Percentiles rank a stretch among this genome's conserved stretches.
Conservation (phyloP, 1,140 invertebrate species). For the Achatina immaculata region DNA sequence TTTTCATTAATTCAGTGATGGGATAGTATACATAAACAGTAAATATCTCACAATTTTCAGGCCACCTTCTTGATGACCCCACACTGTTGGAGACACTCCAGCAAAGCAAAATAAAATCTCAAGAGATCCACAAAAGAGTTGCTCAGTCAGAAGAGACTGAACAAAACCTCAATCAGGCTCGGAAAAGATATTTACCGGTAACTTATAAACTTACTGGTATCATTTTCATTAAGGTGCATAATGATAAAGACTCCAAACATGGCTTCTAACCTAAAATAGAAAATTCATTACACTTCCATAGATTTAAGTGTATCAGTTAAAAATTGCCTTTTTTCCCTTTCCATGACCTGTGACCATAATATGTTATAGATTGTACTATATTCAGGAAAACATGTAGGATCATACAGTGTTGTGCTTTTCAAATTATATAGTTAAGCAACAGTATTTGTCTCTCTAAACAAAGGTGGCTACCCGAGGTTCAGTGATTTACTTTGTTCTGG, state of each 20-base stretch:
- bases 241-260: too few relatives aligned
- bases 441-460: background rate
- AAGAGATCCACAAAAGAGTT: slow-evolving; percentile 66
- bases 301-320: too few relatives aligned
- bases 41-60: slow-evolving; percentile 39
- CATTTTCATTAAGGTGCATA: too few relatives aligned
- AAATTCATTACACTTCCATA: background rate
- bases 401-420: too few relatives aligned
- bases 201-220: slow-evolving; percentile 39
- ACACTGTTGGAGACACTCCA: slow-evolving; percentile 68
- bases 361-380: too few relatives aligned
- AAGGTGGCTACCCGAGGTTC: slow-evolving; percentile 70
- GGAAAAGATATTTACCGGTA: slow-evolving; percentile 68
- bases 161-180: slow-evolving; percentile 64
- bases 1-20: too few relatives aligned
- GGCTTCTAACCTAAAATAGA: too few relatives aligned
- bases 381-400: too few relatives aligned
- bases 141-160: slow-evolving; percentile 67
- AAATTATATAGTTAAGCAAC: too few relatives aligned
- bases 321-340: too few relatives aligned
- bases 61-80: slow-evolving; percentile 70
- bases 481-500: slow-evolving; percentile 70
- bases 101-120: slow-evolving; percentile 66
- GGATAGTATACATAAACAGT: too few relatives aligned
- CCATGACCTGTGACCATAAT: too few relatives aligned